Percentiles rank a stretch among this genome's conserved stretches.
phyloP scores from a whole-genome alignment of 2,797 vertebrate genomes.

The Columba guinea region DNA sequence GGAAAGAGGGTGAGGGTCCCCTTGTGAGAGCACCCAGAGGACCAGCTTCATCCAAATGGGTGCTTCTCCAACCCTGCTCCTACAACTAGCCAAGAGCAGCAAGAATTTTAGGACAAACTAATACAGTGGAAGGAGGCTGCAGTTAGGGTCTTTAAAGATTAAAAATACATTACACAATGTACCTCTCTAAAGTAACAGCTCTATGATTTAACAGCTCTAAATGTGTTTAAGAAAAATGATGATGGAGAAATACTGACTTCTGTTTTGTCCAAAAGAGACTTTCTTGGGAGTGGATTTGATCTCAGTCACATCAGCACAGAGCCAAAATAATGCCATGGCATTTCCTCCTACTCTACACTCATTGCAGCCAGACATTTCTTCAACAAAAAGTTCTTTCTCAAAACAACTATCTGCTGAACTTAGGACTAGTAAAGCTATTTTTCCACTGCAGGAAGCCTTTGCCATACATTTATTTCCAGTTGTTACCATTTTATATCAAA shows the following conservation, averaged over 20 bases:
- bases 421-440: not conserved
- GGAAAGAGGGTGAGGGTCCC: not conserved
- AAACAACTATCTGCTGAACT: not conserved
- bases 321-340: not conserved
- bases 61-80: not conserved
- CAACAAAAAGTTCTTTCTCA: not conserved
- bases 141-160: not conserved
- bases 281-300: not conserved
- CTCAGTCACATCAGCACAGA: not conserved
- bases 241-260: not conserved
- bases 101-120: not conserved
- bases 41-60: not conserved
- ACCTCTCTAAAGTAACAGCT: not conserved
- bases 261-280: not conserved
- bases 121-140: not conserved
- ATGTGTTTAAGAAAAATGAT: not conserved
- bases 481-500: not conserved
- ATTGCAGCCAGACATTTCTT: not conserved
- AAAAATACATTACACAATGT: not conserved
- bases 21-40: not conserved
- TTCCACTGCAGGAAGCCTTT: not conserved
- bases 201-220: conserved; percentile 16
- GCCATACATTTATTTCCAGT: not conserved
- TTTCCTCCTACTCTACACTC: not conserved
- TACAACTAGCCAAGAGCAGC: not conserved